phyloP scores from a whole-genome alignment of 2,797 vertebrate genomes.

The Momotus momota region DNA sequence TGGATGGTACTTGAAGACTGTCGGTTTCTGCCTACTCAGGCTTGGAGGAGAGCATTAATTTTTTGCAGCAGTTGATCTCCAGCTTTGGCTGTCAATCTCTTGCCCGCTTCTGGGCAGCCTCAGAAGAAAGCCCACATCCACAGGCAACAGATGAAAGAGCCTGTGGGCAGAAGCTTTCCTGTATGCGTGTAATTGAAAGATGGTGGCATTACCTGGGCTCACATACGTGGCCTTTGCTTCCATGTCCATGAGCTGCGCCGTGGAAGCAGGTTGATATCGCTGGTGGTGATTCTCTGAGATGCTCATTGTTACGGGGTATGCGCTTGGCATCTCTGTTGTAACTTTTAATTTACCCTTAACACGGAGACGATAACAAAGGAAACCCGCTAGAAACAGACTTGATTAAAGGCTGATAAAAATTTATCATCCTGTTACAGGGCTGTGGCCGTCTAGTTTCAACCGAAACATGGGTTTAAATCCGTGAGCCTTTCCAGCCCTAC shows the following conservation, averaged over 20 bases:
- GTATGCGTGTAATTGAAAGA: not conserved
- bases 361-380: not conserved
- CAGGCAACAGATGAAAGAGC: not conserved
- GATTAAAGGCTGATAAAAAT: not conserved
- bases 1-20: not conserved
- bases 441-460: not conserved
- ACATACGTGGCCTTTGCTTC: not conserved
- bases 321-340: not conserved
- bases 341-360: not conserved
- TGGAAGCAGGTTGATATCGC: fast-evolving
- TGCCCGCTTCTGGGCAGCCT: not conserved
- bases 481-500: not conserved
- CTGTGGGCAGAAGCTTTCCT: not conserved
- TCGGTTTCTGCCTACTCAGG: not conserved
- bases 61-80: not conserved
- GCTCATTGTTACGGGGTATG: not conserved
- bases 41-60: not conserved
- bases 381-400: not conserved
- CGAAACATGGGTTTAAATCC: not conserved
- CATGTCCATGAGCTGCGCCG: fast-evolving
- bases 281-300: not conserved
- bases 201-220: not conserved
- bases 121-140: not conserved
- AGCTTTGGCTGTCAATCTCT: not conserved
- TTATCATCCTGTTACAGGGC: not conserved